These are phyloP conservation scores for Saimiri boliviensis DNA, from an alignment of 2,113 vertebrate species.

Conservation along the genomic window DNA sequence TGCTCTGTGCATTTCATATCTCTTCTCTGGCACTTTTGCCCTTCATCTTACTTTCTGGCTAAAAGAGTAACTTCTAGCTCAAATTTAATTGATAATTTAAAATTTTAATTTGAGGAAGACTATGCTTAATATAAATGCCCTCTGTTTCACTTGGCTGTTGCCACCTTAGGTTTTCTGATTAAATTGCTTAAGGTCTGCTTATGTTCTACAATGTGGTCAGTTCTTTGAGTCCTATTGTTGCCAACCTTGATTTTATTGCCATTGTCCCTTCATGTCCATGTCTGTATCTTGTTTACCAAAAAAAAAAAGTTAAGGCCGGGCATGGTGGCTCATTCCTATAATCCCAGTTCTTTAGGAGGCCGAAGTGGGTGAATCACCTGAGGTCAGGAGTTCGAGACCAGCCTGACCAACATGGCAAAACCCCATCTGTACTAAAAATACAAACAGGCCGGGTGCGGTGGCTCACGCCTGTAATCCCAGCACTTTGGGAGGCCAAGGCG, in stretches of 20 bases:
- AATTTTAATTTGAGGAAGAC: constrained; percentile 5
- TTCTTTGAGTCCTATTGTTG: background rate
- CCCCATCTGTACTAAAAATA: too few species aligned
- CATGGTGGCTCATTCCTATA: too few species aligned
- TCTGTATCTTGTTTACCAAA: background rate
- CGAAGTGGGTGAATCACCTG: too few species aligned
- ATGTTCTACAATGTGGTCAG: background rate
- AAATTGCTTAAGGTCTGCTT: background rate
- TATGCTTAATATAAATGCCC: background rate
- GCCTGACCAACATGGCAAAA: too few species aligned
- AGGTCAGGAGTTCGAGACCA: too few species aligned
- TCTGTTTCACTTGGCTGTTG: background rate
- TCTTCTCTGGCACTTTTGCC: background rate
- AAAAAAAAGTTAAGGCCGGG: too few species aligned
- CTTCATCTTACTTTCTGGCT: constrained; percentile 26
- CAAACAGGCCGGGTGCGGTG: too few species aligned
- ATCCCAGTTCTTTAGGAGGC: too few species aligned
- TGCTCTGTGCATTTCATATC: background rate
- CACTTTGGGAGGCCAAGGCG: too few species aligned
- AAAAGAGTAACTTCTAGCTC: constrained; percentile 12
- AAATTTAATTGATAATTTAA: constrained; percentile 2
- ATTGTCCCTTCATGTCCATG: background rate
- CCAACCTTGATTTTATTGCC: background rate
- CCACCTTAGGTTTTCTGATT: background rate
- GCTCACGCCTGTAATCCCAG: too few species aligned